Evolutionary conservation across 2,888 invertebrate species (phyloP).

Genomic region (Lobophora halterata): DNA sequence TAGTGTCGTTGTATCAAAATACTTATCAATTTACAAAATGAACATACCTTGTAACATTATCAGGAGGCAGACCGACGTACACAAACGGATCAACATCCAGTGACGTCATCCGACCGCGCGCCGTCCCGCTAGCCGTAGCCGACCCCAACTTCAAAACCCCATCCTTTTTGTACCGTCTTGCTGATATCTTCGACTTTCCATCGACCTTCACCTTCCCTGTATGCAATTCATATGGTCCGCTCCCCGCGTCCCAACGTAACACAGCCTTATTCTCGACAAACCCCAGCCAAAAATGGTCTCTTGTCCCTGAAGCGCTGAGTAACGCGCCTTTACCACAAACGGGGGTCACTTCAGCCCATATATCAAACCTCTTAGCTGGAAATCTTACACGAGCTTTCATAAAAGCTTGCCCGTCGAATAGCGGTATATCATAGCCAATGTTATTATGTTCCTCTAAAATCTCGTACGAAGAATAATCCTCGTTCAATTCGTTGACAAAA

Average conservation of each 20-base stretch:
- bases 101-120: conserved; percentile 67
- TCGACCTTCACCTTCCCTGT: conserved; percentile 63
- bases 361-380: conserved; percentile 69
- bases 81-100: conserved; percentile 67
- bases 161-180: conserved; percentile 68
- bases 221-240: conserved; percentile 61
- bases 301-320: conserved; percentile 62
- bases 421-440: conserved; percentile 58
- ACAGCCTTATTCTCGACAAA: conserved; percentile 60
- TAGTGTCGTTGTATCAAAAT: no score
- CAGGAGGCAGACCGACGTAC: conserved; percentile 65
- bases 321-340: conserved; percentile 66
- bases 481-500: conserved; percentile 53
- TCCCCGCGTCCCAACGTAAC: conserved; percentile 68
- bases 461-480: conserved; percentile 54
- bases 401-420: conserved; percentile 66
- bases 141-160: conserved; percentile 63
- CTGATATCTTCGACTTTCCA: conserved; percentile 62
- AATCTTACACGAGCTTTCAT: conserved; percentile 61
- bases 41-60: conserved; percentile 67
- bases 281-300: conserved; percentile 74
- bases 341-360: conserved; percentile 71
- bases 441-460: conserved; percentile 53
- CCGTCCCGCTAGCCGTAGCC: conserved; percentile 56
- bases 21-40: no score